These are phyloP conservation scores for Calliopsis andreniformis DNA, from an alignment of 1,140 invertebrate species.

Conservation along the genomic window DNA sequence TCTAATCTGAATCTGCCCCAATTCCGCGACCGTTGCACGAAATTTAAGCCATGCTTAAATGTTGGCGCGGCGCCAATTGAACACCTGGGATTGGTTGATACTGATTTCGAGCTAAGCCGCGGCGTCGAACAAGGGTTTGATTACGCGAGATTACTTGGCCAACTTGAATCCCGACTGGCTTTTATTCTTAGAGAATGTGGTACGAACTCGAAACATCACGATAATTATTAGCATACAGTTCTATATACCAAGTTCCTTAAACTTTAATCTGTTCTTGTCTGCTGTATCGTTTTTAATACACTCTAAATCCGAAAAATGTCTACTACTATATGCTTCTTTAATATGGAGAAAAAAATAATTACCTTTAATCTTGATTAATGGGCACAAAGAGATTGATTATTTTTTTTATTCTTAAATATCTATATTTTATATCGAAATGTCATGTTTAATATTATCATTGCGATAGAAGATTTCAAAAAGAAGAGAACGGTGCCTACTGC, in stretches of 20 bases:
- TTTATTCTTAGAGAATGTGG: slow-evolving; percentile 32
- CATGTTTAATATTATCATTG: no score
- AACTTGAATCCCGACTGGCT: slow-evolving; percentile 41
- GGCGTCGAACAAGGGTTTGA: slow-evolving; percentile 48
- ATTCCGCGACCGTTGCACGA: slow-evolving; percentile 46
- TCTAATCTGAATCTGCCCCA: slow-evolving; percentile 65
- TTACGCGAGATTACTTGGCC: slow-evolving; percentile 59
- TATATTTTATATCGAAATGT: no score
- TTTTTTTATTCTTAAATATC: no score
- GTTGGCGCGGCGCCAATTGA: slow-evolving; percentile 62
- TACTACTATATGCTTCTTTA: no score
- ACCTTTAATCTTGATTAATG: no score
- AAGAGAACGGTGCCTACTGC: no score
- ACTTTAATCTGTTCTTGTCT: no score
- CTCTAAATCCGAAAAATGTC: no score
- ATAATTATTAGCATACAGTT: slow-evolving; percentile 1
- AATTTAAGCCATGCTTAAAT: slow-evolving; percentile 66
- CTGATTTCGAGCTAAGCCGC: slow-evolving; percentile 57
- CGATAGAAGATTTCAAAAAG: no score
- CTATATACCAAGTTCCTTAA: not conserved
- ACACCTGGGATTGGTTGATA: slow-evolving; percentile 66
- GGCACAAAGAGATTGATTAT: no score
- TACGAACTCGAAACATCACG: not conserved
- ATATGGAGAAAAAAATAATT: no score
- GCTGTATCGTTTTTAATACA: no score